Evolutionary conservation across 2,797 vertebrate species (phyloP).

Genomic region (Limnodromus scolopaceus): DNA sequence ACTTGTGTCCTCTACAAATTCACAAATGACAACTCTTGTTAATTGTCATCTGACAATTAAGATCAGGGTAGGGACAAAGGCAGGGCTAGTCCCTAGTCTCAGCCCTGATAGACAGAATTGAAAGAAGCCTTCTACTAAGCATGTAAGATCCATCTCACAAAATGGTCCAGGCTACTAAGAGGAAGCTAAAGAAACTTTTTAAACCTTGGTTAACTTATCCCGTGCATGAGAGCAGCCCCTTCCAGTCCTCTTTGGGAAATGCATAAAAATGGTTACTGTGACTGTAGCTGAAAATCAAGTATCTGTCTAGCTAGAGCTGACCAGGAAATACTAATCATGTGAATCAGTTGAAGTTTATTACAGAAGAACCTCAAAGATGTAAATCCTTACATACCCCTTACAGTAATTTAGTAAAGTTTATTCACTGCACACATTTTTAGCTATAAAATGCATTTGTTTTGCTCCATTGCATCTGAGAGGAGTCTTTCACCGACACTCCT

Average conservation of each 20-base stretch:
- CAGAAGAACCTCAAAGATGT: not conserved
- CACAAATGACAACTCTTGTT: not conserved
- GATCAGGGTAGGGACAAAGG: not conserved
- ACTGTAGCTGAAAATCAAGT: not conserved
- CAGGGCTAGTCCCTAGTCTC: not conserved
- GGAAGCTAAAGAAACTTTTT: not conserved
- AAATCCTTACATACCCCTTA: not conserved
- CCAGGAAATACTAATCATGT: not conserved
- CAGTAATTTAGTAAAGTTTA: not conserved
- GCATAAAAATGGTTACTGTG: not conserved
- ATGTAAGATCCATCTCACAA: not conserved
- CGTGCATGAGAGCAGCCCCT: not conserved
- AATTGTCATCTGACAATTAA: not conserved
- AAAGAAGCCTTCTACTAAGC: not conserved
- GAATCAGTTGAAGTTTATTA: not conserved
- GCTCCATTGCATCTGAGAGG: not conserved
- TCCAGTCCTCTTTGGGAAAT: not conserved
- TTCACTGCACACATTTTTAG: not conserved
- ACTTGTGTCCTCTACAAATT: not conserved
- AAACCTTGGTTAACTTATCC: not conserved
- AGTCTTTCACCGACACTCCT: not conserved
- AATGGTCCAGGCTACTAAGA: not conserved
- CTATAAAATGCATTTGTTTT: not conserved
- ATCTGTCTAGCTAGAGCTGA: not conserved
- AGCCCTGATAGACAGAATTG: not conserved